Evolutionary conservation across 2,888 invertebrate genomes (phyloP).

Genomic region (Drosophila neonasuta): DNA sequence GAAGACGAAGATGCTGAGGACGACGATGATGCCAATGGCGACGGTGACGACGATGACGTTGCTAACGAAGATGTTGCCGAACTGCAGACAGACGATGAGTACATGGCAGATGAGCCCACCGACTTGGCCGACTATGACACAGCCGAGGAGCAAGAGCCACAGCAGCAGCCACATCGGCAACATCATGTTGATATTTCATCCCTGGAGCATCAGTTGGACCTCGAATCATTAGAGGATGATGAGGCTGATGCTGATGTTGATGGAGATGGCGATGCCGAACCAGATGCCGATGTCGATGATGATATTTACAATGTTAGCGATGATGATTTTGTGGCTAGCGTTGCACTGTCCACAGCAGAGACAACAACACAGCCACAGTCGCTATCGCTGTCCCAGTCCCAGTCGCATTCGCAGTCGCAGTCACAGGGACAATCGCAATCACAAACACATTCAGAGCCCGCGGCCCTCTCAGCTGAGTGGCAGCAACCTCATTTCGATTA

Average conservation of each 20-base stretch:
- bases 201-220: slow-evolving; percentile 67
- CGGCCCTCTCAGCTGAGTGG: slow-evolving; percentile 53
- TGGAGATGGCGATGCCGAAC: slow-evolving; percentile 28
- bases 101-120: slow-evolving; percentile 63
- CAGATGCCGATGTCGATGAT: slow-evolving; percentile 45
- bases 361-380: slow-evolving; percentile 36
- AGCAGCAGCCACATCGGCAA: slow-evolving; percentile 24
- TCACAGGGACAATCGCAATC: background rate
- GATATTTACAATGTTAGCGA: slow-evolving; percentile 72
- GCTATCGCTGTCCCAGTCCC: background rate
- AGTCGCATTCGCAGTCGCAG: slow-evolving; percentile 3
- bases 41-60: slow-evolving; percentile 55
- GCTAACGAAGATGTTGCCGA: slow-evolving; percentile 64
- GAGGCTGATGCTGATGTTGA: slow-evolving; percentile 32
- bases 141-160: slow-evolving; percentile 40
- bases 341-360: slow-evolving; percentile 58
- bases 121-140: slow-evolving; percentile 60
- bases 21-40: slow-evolving; percentile 39
- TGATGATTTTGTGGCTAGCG: slow-evolving; percentile 72
- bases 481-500: slow-evolving; percentile 80
- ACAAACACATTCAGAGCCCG: slow-evolving; percentile 27
- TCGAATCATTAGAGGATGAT: slow-evolving; percentile 70
- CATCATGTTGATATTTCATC: slow-evolving; percentile 66
- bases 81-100: slow-evolving; percentile 56
- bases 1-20: slow-evolving; percentile 51